phyloP scores from a whole-genome alignment of 2,113 vertebrate species.

The Pterocles burchelli region DNA sequence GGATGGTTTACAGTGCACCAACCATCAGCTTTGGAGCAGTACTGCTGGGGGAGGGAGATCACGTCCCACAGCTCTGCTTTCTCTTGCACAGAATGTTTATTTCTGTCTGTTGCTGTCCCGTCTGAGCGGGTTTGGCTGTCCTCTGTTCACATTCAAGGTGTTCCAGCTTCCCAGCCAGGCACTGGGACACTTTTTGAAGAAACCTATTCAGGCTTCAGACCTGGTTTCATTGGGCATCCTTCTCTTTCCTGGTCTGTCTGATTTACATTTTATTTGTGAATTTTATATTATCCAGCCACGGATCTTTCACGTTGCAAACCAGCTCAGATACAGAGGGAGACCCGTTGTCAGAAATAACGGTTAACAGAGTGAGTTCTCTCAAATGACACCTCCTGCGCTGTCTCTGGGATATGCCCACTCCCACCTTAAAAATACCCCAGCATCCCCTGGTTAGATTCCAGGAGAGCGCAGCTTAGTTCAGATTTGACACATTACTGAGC shows the following conservation, averaged over 20 bases:
- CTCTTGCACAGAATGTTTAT: neutral
- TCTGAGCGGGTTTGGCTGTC: neutral
- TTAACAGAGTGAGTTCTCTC: neutral
- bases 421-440: neutral
- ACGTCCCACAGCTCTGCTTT: neutral
- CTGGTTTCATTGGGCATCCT: neutral
- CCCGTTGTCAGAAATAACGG: neutral
- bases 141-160: neutral
- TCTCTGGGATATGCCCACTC: neutral
- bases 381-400: neutral
- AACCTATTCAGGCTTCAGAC: neutral
- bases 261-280: neutral
- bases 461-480: neutral
- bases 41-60: neutral
- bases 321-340: neutral
- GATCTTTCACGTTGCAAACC: neutral
- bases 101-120: neutral
- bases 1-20: neutral
- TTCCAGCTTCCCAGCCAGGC: neutral
- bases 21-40: neutral
- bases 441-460: neutral
- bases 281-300: neutral
- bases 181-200: neutral
- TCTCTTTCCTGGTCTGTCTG: neutral
- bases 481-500: neutral